phyloP scores from a whole-genome alignment of 1,140 invertebrate genomes.

The Venturia canescens region DNA sequence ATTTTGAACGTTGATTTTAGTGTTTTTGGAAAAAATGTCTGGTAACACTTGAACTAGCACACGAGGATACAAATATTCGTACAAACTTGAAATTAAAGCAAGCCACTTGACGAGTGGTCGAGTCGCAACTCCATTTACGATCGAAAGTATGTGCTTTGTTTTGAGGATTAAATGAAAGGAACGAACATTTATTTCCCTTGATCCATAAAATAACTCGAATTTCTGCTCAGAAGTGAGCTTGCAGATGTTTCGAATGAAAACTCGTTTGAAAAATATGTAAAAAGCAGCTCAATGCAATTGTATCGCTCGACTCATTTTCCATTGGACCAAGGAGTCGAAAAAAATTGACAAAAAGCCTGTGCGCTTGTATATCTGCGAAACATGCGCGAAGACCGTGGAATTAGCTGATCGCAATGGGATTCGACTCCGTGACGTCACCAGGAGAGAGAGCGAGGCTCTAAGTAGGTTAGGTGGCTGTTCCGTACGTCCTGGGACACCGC shows the following conservation, averaged over 20 bases:
- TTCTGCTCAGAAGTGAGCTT: too few species aligned
- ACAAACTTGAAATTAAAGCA: background rate
- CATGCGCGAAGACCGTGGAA: background rate
- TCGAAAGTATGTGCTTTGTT: background rate
- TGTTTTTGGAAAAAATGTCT: too few species aligned
- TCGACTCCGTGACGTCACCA: conserved; percentile 1
- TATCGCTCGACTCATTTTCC: too few species aligned
- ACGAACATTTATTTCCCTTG: too few species aligned
- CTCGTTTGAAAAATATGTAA: too few species aligned
- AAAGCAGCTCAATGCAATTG: too few species aligned
- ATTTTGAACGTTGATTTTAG: too few species aligned
- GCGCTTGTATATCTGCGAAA: background rate
- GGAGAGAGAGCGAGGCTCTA: background rate
- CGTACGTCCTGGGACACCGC: background rate
- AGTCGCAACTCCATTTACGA: conserved; percentile 1
- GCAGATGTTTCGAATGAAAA: too few species aligned
- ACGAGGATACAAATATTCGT: background rate
- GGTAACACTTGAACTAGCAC: too few species aligned
- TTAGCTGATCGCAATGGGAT: background rate
- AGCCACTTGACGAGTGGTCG: background rate
- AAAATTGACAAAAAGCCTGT: background rate
- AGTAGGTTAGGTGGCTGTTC: conserved; percentile 7
- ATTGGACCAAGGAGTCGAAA: background rate
- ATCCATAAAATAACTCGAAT: too few species aligned
- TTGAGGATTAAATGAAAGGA: background rate